Evolutionary conservation across 2,888 invertebrate genomes (phyloP).

Genomic region (Pristionchus arcanus): DNA sequence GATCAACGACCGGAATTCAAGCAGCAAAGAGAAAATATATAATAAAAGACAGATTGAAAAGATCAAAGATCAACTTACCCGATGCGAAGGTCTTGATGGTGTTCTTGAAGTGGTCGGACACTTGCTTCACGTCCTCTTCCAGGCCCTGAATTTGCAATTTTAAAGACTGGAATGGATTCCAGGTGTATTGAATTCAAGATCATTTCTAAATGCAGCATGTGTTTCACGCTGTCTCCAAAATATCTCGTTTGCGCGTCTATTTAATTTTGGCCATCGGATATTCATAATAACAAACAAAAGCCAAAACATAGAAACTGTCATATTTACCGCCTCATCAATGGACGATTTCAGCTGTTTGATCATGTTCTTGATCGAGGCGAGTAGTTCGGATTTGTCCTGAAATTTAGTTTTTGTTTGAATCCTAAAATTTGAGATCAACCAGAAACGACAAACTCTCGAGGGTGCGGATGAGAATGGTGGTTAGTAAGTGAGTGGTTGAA

Average conservation of each 20-base stretch:
- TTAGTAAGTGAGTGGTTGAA: not conserved
- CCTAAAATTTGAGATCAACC: not conserved
- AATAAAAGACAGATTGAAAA: not conserved
- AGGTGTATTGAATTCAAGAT: too few species aligned
- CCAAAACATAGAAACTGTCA: not conserved
- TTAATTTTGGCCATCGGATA: too few species aligned
- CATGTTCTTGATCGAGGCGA: slow-evolving; percentile 74
- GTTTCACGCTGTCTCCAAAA: too few species aligned
- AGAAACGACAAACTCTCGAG: not conserved
- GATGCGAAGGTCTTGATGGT: slow-evolving; percentile 74
- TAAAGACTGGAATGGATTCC: too few species aligned
- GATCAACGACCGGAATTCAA: not conserved
- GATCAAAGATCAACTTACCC: slow-evolving; percentile 59
- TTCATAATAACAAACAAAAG: not conserved
- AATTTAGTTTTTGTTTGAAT: slow-evolving; percentile 9
- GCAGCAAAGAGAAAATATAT: not conserved
- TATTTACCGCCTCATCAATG: slow-evolving; percentile 58
- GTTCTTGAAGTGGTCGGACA: slow-evolving; percentile 73
- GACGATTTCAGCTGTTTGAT: slow-evolving; percentile 70
- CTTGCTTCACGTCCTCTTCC: slow-evolving; percentile 70
- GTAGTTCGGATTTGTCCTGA: slow-evolving; percentile 75
- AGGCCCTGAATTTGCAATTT: slow-evolving; percentile 59
- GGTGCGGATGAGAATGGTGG: not conserved
- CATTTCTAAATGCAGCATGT: too few species aligned
- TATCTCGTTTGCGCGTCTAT: too few species aligned